Percentiles rank a stretch among this genome's conserved stretches.
Evolutionary conservation across 2,888 invertebrate genomes (phyloP).

Genomic region (Nephrotoma flavescens): DNA sequence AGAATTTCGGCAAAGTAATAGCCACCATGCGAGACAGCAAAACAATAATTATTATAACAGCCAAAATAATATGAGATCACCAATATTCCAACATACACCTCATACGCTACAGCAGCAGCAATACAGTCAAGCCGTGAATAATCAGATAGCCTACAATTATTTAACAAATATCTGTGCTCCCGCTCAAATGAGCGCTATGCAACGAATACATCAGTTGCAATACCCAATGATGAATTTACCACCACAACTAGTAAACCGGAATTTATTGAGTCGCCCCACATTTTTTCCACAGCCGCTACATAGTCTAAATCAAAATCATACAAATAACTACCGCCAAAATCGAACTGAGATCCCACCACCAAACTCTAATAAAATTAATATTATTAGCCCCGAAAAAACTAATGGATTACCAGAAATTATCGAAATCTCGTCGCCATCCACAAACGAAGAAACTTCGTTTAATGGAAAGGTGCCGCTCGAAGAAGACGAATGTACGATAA

Average conservation of each 20-base stretch:
- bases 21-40: neutral
- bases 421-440: neutral
- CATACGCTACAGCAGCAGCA: neutral
- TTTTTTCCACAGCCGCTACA: neutral
- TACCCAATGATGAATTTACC: neutral
- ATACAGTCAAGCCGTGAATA: neutral
- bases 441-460: neutral
- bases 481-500: neutral
- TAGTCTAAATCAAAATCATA: neutral
- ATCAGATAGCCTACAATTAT: neutral
- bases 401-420: neutral
- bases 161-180: neutral
- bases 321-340: neutral
- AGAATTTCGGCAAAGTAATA: neutral
- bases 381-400: neutral
- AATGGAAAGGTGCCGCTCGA: neutral
- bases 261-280: neutral
- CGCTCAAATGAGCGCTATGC: neutral
- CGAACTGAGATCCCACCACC: neutral
- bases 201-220: neutral
- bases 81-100: neutral
- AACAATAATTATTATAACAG: neutral
- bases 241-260: neutral
- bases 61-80: neutral
- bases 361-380: neutral